phyloP scores from a whole-genome alignment of 2,113 vertebrate species.

The Ibidorhyncha struthersii region DNA sequence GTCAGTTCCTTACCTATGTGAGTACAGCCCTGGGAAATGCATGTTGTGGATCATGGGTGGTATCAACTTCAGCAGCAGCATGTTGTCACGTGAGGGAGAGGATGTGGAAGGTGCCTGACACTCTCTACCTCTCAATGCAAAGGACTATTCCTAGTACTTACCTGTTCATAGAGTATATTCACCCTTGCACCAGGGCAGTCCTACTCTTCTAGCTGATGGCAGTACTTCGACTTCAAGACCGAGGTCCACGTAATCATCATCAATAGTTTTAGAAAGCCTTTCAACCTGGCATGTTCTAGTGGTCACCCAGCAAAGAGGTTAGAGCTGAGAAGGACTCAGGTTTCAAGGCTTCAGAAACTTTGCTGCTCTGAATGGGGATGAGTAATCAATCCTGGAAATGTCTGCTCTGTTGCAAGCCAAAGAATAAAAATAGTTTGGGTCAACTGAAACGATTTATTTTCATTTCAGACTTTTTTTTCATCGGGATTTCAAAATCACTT shows the following conservation, averaged over 20 bases:
- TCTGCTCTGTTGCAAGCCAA: not conserved
- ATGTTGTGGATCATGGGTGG: not conserved
- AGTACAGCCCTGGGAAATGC: not conserved
- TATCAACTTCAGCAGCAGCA: not conserved
- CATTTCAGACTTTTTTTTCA: not conserved
- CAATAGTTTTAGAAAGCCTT: not conserved
- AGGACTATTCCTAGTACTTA: not conserved
- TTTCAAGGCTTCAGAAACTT: not conserved
- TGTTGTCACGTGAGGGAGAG: not conserved
- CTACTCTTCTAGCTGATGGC: not conserved
- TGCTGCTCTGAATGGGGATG: not conserved
- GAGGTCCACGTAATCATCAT: not conserved
- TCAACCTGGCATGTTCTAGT: not conserved
- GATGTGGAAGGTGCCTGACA: accelerated
- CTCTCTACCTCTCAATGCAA: not conserved
- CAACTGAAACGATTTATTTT: not conserved
- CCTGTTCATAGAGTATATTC: not conserved
- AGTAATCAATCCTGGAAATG: not conserved
- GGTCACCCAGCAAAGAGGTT: not conserved
- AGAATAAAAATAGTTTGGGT: not conserved
- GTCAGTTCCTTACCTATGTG: not conserved
- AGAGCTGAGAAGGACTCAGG: not conserved
- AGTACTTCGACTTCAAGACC: not conserved
- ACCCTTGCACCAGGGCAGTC: not conserved
- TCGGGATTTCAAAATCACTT: not conserved